Conservation (phyloP, 2,888 invertebrate species). For the Tinea semifulvella region DNA sequence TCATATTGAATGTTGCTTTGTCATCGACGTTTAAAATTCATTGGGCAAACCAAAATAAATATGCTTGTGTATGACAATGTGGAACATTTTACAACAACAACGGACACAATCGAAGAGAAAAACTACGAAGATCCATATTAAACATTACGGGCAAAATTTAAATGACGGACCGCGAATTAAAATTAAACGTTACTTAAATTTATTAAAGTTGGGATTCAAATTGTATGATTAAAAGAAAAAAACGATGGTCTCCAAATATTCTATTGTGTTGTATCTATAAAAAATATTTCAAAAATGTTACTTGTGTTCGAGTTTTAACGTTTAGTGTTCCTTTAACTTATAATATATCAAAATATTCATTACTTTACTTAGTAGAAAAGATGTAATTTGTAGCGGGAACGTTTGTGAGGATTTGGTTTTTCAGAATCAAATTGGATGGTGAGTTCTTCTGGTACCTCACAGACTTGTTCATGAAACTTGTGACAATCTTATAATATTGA, state of each 20-base stretch:
- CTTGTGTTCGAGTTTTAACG: background rate
- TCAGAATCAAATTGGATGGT: constrained; percentile 59
- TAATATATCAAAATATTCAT: too few relatives aligned
- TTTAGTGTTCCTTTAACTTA: background rate
- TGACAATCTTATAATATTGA: constrained; percentile 33
- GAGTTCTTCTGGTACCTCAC: constrained; percentile 46
- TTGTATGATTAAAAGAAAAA: constrained; percentile 18
- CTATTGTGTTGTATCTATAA: background rate
- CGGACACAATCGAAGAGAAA: constrained; percentile 28
- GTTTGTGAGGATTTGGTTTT: constrained; percentile 20
- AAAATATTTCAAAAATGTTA: background rate
- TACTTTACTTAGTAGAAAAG: background rate
- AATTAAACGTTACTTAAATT: constrained; percentile 18
- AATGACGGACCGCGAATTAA: constrained; percentile 42
- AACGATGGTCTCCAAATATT: constrained; percentile 36
- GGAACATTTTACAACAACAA: constrained; percentile 19
- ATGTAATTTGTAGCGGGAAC: constrained; percentile 7
- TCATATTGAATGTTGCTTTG: constrained; percentile 45
- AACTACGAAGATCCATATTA: constrained; percentile 57
- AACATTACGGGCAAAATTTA: constrained; percentile 39
- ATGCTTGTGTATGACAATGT: background rate
- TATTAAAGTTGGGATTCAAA: constrained; percentile 24
- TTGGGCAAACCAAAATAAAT: constrained; percentile 2
- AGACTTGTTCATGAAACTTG: constrained; percentile 43
- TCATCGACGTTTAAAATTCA: constrained; percentile 28